Conservation (phyloP, 2,797 vertebrate genomes). For the Lycodopsis pacificus region DNA sequence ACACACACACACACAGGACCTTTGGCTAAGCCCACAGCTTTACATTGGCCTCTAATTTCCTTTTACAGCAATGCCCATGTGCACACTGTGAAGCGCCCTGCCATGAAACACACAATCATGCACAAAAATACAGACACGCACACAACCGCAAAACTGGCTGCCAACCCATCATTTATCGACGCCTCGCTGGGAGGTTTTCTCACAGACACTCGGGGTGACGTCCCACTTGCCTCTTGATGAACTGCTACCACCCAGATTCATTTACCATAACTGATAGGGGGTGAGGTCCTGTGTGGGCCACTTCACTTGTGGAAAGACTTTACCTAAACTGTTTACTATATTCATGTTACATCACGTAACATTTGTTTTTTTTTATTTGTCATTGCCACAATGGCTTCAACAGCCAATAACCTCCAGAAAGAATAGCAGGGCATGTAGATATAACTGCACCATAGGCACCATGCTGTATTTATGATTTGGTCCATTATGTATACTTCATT, state of each 20-base stretch:
- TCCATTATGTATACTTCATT: constrained; percentile 28
- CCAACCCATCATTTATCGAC: constrained; percentile 66
- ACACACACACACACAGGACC: constrained; percentile 37
- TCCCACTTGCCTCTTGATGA: constrained; percentile 61
- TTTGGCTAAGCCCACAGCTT: constrained; percentile 67
- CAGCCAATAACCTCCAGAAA: constrained; percentile 6
- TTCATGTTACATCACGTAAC: constrained; percentile 32
- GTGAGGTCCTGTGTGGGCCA: constrained; percentile 41
- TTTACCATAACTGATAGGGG: constrained; percentile 49
- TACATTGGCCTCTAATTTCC: constrained; percentile 71
- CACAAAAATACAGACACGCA: constrained; percentile 29
- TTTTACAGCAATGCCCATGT: constrained; percentile 45
- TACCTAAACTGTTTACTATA: constrained; percentile 36
- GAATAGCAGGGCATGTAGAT: constrained; percentile 30
- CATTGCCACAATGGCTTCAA: constrained; percentile 22
- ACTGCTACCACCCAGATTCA: constrained; percentile 64
- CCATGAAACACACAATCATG: constrained; percentile 13
- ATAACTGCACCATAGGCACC: constrained; percentile 34
- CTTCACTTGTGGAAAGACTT: constrained; percentile 31
- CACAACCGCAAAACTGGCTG: constrained; percentile 35
- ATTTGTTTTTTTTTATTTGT: constrained; percentile 52
- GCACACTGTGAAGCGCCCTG: constrained; percentile 32
- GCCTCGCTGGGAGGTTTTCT: constrained; percentile 57
- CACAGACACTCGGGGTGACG: constrained; percentile 61
- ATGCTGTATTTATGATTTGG: constrained; percentile 36